Percentiles rank a stretch among this genome's conserved stretches.
Conservation (phyloP, 2,797 vertebrate genomes). For the Remorina albescens region DNA sequence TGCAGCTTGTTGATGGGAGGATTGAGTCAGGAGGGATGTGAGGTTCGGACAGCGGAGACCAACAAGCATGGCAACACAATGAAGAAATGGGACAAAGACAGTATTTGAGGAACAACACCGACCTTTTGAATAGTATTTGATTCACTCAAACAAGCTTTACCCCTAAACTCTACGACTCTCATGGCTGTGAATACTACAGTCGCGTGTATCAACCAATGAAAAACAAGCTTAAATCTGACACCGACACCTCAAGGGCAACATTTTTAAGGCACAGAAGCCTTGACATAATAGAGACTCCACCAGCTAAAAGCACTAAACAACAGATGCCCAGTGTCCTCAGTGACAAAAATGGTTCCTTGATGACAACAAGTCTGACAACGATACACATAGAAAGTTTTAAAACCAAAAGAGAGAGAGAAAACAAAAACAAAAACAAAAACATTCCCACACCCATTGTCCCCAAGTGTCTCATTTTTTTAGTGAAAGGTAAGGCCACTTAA, state of each 20-base stretch:
- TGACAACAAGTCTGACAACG: constrained; percentile 73
- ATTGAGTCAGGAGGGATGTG: constrained; percentile 60
- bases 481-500: constrained; percentile 90
- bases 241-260: constrained; percentile 83
- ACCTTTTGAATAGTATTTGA: constrained; percentile 41
- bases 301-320: constrained; percentile 86
- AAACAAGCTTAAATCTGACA: constrained; percentile 71
- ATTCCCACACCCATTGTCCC: constrained; percentile 79
- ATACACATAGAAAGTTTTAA: constrained; percentile 65
- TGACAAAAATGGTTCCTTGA: constrained; percentile 75
- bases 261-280: constrained; percentile 90
- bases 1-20: constrained; percentile 75
- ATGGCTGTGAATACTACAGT: constrained; percentile 61
- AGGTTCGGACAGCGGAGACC: constrained; percentile 69
- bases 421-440: constrained; percentile 39
- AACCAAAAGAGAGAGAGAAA: constrained; percentile 30
- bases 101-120: constrained; percentile 67
- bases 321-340: constrained; percentile 83
- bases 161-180: constrained; percentile 65
- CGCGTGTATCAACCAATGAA: constrained; percentile 64
- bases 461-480: constrained; percentile 82
- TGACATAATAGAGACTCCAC: constrained; percentile 89
- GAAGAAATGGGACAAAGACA: constrained; percentile 68
- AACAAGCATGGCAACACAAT: constrained; percentile 79
- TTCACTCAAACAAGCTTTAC: constrained; percentile 68